Conservation (phyloP, 2,888 invertebrate species). For the Lacanobia oleracea region DNA sequence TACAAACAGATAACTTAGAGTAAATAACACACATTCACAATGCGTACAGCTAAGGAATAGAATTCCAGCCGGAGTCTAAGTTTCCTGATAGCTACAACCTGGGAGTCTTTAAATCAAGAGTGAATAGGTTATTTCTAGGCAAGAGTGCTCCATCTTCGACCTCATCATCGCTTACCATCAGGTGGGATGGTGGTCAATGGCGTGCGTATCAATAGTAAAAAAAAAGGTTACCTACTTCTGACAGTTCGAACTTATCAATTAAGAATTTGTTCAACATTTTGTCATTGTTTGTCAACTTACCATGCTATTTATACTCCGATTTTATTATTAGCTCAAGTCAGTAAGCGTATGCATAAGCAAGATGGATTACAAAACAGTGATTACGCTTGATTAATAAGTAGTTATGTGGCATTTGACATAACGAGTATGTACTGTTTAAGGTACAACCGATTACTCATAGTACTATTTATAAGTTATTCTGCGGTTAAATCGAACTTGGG, state of each 20-base stretch:
- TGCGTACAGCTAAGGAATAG: too few species aligned
- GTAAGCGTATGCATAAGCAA: constrained; percentile 22
- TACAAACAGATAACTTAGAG: neutral
- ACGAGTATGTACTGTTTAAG: constrained; percentile 19
- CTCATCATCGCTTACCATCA: too few species aligned
- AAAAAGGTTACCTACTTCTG: neutral
- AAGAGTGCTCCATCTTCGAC: too few species aligned
- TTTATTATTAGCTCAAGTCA: constrained; percentile 21
- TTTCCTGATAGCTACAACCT: too few species aligned
- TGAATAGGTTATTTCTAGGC: too few species aligned
- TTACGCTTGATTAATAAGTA: constrained; percentile 42
- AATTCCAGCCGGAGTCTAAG: too few species aligned
- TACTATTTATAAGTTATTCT: constrained; percentile 37
- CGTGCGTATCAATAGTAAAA: too few species aligned
- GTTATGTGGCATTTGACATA: constrained; percentile 31
- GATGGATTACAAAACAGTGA: constrained; percentile 36
- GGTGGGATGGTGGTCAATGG: too few species aligned
- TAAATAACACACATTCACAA: too few species aligned
- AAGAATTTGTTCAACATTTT: constrained; percentile 1
- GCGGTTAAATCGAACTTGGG: constrained; percentile 31
- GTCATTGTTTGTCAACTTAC: neutral
- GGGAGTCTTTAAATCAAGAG: too few species aligned
- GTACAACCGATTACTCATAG: constrained; percentile 34
- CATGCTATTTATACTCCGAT: constrained; percentile 17
- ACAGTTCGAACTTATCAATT: neutral